These are phyloP conservation scores for Macropis europaea DNA, from an alignment of 2,888 invertebrate species.

Conservation along the genomic window DNA sequence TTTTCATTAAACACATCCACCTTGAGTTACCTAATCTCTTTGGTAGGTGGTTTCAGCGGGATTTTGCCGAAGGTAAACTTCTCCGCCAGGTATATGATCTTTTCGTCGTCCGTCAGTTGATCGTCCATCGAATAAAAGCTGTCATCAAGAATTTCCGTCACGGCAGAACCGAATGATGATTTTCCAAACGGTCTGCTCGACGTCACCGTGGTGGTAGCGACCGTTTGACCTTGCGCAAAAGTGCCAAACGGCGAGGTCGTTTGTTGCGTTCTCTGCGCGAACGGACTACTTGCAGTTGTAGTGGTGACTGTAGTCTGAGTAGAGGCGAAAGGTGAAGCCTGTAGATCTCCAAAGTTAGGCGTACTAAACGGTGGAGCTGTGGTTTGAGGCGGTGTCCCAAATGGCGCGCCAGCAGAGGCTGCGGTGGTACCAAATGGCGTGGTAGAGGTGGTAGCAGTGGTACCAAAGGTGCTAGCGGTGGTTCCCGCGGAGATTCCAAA, in stretches of 20 bases:
- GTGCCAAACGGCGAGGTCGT: slow-evolving; percentile 53
- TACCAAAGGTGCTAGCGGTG: slow-evolving; percentile 40
- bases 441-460: slow-evolving; percentile 53
- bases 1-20: neutral
- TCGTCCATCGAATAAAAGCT: slow-evolving; percentile 66
- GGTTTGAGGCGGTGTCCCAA: slow-evolving; percentile 24
- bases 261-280: slow-evolving; percentile 41
- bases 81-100: slow-evolving; percentile 66
- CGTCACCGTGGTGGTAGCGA: slow-evolving; percentile 4
- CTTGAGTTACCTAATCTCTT: slow-evolving; percentile 67
- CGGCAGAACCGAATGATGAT: slow-evolving; percentile 53
- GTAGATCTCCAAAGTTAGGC: slow-evolving; percentile 27
- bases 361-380: slow-evolving; percentile 31
- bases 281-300: slow-evolving; percentile 47
- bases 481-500: slow-evolving; percentile 35
- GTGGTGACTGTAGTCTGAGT: slow-evolving; percentile 50
- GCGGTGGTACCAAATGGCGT: slow-evolving; percentile 48
- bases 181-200: slow-evolving; percentile 53
- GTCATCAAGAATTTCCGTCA: slow-evolving; percentile 63
- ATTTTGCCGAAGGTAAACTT: slow-evolving; percentile 72
- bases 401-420: slow-evolving; percentile 13
- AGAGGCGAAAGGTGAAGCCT: slow-evolving; percentile 50
- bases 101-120: slow-evolving; percentile 74
- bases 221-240: slow-evolving; percentile 25
- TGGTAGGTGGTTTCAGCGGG: slow-evolving; percentile 73